These are phyloP conservation scores for Microtus ochrogaster DNA, from an alignment of 2,113 vertebrate species.

Conservation along the genomic window DNA sequence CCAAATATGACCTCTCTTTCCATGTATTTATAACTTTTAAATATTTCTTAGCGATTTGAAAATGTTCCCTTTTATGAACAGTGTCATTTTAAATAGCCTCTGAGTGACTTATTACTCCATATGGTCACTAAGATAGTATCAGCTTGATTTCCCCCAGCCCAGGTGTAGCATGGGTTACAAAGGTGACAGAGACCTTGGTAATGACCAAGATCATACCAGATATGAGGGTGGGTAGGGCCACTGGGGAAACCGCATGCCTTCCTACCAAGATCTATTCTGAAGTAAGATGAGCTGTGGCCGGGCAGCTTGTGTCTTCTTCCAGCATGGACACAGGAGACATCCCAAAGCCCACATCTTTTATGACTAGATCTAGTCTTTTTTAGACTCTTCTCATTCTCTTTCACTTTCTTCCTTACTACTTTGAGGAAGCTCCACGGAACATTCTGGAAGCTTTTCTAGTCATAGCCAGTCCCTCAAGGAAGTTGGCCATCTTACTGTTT, in stretches of 20 bases:
- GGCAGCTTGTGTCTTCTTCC: background rate
- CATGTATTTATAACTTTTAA: background rate
- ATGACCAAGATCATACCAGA: background rate
- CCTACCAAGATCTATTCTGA: background rate
- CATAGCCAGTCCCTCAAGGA: background rate
- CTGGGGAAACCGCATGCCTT: background rate
- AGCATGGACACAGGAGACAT: background rate
- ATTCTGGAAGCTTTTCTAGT: background rate
- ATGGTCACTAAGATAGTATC: fast-evolving
- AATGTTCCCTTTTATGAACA: background rate
- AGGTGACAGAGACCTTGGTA: no score
- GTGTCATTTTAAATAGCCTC: background rate
- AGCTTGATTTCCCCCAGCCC: background rate
- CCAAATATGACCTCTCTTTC: background rate
- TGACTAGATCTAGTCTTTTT: background rate
- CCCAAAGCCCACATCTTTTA: background rate
- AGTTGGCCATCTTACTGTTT: background rate
- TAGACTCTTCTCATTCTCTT: no score
- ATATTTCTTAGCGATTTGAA: background rate
- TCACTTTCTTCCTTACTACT: background rate
- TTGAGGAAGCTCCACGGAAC: background rate
- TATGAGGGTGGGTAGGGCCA: background rate
- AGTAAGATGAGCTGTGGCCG: background rate
- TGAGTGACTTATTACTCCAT: background rate
- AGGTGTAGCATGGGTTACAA: background rate